Conservation (phyloP, 2,113 vertebrate species). For the Oxyruncus cristatus region DNA sequence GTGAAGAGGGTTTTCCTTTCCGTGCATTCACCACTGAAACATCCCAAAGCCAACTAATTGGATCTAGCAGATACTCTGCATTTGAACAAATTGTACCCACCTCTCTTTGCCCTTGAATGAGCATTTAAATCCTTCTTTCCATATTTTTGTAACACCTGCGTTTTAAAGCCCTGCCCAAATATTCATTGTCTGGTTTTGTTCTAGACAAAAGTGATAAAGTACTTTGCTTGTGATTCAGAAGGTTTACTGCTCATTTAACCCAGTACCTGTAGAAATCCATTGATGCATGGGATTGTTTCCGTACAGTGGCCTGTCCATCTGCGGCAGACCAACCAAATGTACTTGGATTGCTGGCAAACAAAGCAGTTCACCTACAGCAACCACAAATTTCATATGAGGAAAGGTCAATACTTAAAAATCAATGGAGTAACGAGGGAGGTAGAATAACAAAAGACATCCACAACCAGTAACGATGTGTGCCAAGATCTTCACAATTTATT, state of each 20-base stretch:
- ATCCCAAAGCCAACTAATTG: not conserved
- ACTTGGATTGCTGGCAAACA: not conserved
- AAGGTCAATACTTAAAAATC: not conserved
- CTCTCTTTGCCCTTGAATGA: not conserved
- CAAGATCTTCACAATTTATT: not conserved
- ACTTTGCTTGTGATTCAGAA: not conserved
- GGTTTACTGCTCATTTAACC: not conserved
- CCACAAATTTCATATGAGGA: not conserved
- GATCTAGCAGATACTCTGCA: not conserved
- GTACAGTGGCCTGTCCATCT: not conserved
- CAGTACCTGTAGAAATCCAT: not conserved
- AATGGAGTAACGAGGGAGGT: not conserved
- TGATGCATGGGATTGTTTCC: not conserved
- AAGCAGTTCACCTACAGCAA: not conserved
- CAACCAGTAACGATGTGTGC: not conserved
- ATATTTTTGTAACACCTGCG: not conserved
- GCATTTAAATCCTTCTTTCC: not conserved
- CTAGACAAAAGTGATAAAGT: not conserved
- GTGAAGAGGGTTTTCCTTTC: not conserved
- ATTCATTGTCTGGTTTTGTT: not conserved
- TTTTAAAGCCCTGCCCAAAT: not conserved
- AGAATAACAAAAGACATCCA: not conserved
- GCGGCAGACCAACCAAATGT: not conserved
- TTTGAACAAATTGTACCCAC: not conserved
- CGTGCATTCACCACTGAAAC: not conserved